Evolutionary conservation across 2,888 invertebrate genomes (phyloP).

Genomic region (Neoaliturus tenellus): DNA sequence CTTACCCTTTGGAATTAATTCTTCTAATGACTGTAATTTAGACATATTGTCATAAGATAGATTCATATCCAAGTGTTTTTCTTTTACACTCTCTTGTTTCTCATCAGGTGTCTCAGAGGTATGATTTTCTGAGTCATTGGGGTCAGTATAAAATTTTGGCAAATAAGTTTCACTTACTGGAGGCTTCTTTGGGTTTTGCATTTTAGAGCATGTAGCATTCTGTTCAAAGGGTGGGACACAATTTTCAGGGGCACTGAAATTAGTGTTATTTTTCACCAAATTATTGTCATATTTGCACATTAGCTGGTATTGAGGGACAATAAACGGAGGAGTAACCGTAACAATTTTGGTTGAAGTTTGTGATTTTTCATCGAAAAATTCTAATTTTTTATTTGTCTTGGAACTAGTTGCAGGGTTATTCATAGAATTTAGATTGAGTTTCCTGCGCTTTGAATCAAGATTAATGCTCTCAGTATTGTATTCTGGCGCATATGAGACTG

Average conservation of each 20-base stretch:
- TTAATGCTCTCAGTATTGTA: neutral
- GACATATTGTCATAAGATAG: neutral
- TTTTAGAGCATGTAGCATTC: neutral
- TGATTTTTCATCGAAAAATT: neutral
- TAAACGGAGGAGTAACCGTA: neutral
- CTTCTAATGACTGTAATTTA: neutral
- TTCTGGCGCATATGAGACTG: neutral
- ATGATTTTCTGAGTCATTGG: neutral
- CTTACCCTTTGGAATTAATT: neutral
- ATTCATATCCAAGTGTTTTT: neutral
- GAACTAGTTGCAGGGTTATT: neutral
- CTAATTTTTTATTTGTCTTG: neutral
- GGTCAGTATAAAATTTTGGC: slow-evolving; percentile 8
- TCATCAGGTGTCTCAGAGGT: neutral
- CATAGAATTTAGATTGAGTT: neutral
- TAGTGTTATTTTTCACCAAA: neutral
- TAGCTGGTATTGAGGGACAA: neutral
- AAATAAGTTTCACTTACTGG: neutral
- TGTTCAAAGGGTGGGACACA: neutral
- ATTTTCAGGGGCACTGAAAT: neutral
- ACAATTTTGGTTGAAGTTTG: neutral
- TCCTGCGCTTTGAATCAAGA: neutral
- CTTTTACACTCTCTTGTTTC: neutral
- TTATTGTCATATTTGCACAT: neutral
- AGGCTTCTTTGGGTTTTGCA: neutral